Evolutionary conservation across 2,113 vertebrate genomes (phyloP).

Genomic region (Tonatia bakeri): DNA sequence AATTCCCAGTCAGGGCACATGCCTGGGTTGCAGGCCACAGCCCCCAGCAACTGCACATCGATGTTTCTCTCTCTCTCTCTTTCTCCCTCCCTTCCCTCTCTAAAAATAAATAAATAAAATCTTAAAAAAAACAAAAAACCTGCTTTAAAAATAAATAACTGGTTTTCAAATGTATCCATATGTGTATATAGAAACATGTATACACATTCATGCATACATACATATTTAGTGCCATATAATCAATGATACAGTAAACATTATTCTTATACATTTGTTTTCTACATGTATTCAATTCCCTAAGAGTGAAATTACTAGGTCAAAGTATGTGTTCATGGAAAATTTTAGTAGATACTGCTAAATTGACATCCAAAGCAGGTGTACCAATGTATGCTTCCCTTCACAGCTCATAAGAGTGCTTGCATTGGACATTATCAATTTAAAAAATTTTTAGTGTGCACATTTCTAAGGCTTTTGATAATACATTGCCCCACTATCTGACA

Average conservation of each 20-base stretch:
- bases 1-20: no score
- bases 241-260: not conserved
- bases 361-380: not conserved
- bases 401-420: not conserved
- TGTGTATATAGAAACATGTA: not conserved
- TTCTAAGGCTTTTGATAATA: not conserved
- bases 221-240: not conserved
- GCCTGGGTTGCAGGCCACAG: no score
- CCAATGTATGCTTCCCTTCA: not conserved
- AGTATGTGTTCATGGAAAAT: not conserved
- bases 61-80: no score
- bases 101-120: no score
- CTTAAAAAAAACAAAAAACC: no score
- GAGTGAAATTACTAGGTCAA: not conserved
- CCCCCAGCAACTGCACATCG: no score
- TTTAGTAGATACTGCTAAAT: not conserved
- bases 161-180: not conserved
- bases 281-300: not conserved
- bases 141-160: no score
- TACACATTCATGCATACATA: not conserved
- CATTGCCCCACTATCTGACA: not conserved
- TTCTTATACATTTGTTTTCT: not conserved
- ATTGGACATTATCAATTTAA: not conserved
- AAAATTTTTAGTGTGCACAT: not conserved
- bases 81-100: no score